These are phyloP conservation scores for Pipistrellus pipistrellus DNA, from an alignment of 2,797 vertebrate species.

Conservation along the genomic window DNA sequence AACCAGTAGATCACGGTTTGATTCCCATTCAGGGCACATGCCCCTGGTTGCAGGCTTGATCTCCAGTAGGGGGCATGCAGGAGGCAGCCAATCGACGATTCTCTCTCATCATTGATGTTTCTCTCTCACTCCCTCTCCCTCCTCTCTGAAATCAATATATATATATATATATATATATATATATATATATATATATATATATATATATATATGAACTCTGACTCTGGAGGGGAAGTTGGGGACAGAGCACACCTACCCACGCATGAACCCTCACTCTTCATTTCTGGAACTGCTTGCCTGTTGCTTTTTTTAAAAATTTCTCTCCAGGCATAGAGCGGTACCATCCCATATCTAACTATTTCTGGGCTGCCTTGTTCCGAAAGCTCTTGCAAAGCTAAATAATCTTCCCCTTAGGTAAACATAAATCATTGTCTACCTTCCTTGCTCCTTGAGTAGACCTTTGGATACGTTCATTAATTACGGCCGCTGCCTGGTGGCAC, in stretches of 20 bases:
- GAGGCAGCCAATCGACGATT: too few relatives aligned
- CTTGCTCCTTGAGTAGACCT: slow-evolving; percentile 73
- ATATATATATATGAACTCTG: neutral
- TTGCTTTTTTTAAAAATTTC: neutral
- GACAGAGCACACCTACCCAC: neutral
- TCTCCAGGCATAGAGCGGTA: neutral
- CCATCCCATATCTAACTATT: neutral
- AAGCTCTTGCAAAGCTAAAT: slow-evolving; percentile 74
- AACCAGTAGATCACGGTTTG: too few relatives aligned
- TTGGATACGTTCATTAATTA: slow-evolving; percentile 79
- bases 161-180: too few relatives aligned
- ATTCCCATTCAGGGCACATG: too few relatives aligned
- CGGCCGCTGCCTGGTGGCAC: slow-evolving; percentile 66
- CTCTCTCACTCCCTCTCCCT: too few relatives aligned
- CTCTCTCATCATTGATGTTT: too few relatives aligned
- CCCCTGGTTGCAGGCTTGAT: too few relatives aligned
- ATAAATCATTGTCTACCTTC: slow-evolving; percentile 75
- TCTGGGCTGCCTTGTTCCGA: slow-evolving; percentile 63
- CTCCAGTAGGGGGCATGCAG: too few relatives aligned
- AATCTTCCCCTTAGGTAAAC: slow-evolving; percentile 75
- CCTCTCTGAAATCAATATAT: too few relatives aligned
- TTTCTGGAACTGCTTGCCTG: neutral
- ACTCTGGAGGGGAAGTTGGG: neutral
- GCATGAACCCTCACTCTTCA: neutral
- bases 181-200: too few relatives aligned